Percentiles rank a stretch among this genome's conserved stretches.
These are phyloP conservation scores for Lepus timidus DNA, from an alignment of 2,113 vertebrate species.

Conservation along the genomic window DNA sequence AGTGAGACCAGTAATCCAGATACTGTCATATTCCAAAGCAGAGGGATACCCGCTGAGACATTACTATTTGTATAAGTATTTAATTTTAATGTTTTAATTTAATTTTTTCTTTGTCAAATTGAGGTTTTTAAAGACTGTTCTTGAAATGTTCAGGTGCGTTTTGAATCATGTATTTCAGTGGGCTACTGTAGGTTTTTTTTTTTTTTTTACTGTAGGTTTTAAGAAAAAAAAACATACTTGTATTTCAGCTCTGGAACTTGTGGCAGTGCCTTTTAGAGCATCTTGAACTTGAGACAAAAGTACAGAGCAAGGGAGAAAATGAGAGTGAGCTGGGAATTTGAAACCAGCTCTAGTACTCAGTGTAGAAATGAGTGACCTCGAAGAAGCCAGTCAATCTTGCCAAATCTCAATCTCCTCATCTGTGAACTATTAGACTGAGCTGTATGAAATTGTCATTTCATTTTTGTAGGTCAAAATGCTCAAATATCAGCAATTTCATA, in stretches of 20 bases:
- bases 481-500: conserved; percentile 26
- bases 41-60: neutral
- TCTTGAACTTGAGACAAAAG: conserved; percentile 52
- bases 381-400: conserved; percentile 37
- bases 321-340: conserved; percentile 18
- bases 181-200: neutral
- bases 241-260: conserved; percentile 27
- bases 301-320: conserved; percentile 23
- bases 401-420: conserved; percentile 54
- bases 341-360: neutral
- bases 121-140: conserved; percentile 13
- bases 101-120: neutral
- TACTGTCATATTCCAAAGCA: conserved; percentile 30
- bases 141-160: conserved; percentile 26
- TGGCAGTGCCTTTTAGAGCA: conserved; percentile 25
- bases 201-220: no score
- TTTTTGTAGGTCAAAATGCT: conserved; percentile 48
- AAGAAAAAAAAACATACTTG: neutral
- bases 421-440: conserved; percentile 38
- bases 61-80: conserved; percentile 4
- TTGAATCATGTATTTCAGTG: conserved; percentile 49
- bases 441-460: conserved; percentile 13
- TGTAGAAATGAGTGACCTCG: neutral
- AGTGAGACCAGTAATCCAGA: conserved; percentile 9
- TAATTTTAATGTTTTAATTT: neutral